These are phyloP conservation scores for Anodontia alba DNA, from an alignment of 2,888 invertebrate species.

Conservation along the genomic window DNA sequence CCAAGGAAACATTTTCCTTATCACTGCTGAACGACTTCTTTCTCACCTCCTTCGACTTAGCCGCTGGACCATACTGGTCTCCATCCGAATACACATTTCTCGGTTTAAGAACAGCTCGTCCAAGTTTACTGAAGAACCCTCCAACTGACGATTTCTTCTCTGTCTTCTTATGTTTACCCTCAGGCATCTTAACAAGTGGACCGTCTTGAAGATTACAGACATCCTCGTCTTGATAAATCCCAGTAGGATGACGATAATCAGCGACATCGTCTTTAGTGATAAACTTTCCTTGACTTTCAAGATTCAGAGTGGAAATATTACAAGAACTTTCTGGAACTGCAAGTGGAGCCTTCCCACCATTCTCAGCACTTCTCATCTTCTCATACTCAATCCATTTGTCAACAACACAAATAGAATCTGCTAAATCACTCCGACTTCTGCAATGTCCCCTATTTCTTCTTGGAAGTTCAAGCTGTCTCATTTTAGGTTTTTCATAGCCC, in stretches of 20 bases:
- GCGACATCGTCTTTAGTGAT: constrained; percentile 62
- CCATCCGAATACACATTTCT: constrained; percentile 65
- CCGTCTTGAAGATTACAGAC: constrained; percentile 64
- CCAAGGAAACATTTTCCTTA: constrained; percentile 49
- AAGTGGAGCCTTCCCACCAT: constrained; percentile 65
- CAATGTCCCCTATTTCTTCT: constrained; percentile 40
- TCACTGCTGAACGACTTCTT: constrained; percentile 36
- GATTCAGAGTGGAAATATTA: constrained; percentile 73
- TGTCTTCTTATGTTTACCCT: constrained; percentile 37
- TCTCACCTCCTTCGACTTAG: constrained; percentile 18
- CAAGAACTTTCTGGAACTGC: constrained; percentile 75
- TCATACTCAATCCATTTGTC: constrained; percentile 77
- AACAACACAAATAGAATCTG: constrained; percentile 65
- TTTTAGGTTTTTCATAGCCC: constrained; percentile 1
- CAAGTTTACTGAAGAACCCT: constrained; percentile 75
- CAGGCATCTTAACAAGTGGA: constrained; percentile 66
- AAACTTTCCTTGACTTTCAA: constrained; percentile 71
- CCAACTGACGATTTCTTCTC: constrained; percentile 73
- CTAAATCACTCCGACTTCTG: constrained; percentile 76
- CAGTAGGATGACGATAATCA: constrained; percentile 28
- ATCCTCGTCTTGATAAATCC: constrained; percentile 30
- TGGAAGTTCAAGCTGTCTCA: constrained; percentile 38
- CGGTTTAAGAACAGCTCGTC: constrained; percentile 73
- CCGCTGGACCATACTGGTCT: constrained; percentile 29
- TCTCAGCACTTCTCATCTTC: constrained; percentile 62